Percentiles rank a stretch among this genome's conserved stretches.
phyloP scores from a whole-genome alignment of 2,797 vertebrate species.

The Phoeniculus purpureus region DNA sequence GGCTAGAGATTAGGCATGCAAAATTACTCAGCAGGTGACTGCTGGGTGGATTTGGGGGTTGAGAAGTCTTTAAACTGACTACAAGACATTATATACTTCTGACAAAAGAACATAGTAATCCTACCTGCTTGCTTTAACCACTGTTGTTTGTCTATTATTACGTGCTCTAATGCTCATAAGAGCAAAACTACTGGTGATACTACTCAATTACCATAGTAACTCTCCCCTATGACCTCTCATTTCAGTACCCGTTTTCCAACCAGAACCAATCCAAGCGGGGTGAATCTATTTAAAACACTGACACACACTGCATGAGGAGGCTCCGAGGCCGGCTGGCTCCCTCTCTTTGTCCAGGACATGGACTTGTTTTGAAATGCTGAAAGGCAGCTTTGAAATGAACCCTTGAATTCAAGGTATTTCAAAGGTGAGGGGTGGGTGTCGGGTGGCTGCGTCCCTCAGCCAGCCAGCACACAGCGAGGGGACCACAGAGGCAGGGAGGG shows the following conservation, averaged over 20 bases:
- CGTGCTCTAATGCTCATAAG: constrained; percentile 89
- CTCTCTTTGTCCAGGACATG: constrained; percentile 72
- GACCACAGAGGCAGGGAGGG: neutral
- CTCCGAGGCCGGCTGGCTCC: constrained; percentile 36
- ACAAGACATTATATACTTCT: constrained; percentile 94
- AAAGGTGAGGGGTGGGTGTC: constrained; percentile 74
- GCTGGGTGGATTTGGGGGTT: constrained; percentile 84
- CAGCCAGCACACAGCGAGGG: neutral
- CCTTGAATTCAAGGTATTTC: constrained; percentile 77
- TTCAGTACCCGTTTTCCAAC: constrained; percentile 74
- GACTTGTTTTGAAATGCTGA: constrained; percentile 75
- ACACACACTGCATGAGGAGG: constrained; percentile 66
- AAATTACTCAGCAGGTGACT: constrained; percentile 86
- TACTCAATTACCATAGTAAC: constrained; percentile 98
- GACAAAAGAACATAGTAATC: constrained; percentile 95
- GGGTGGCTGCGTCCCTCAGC: neutral
- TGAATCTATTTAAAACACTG: constrained; percentile 81
- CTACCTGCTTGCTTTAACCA: constrained; percentile 98
- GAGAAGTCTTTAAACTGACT: constrained; percentile 96
- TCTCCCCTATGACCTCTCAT: constrained; percentile 87
- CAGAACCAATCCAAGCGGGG: constrained; percentile 78
- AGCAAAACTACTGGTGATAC: constrained; percentile 90
- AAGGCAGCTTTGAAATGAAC: constrained; percentile 76
- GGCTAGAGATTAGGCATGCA: constrained; percentile 87
- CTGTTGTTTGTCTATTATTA: constrained; percentile 92